Evolutionary conservation across 2,797 vertebrate genomes (phyloP).

Genomic region (Eulemur rubriventer): DNA sequence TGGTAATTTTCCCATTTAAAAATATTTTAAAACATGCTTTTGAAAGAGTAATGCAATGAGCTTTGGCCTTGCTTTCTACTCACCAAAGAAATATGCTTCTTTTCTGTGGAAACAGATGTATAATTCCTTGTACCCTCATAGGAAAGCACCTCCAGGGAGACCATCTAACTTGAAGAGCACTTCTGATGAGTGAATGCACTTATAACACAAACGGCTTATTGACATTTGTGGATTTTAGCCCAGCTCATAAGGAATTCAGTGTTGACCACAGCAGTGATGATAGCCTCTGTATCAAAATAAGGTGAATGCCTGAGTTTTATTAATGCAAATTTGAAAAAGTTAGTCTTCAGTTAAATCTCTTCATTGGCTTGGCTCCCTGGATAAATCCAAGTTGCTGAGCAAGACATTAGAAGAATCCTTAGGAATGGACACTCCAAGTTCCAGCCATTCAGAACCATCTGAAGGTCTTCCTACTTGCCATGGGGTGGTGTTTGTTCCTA

Average conservation of each 20-base stretch:
- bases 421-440: accelerated
- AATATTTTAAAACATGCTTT: neutral
- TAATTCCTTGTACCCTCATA: neutral
- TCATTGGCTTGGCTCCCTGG: neutral
- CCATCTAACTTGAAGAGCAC: neutral
- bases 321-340: neutral
- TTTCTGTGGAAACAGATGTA: neutral
- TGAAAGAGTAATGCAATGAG: neutral
- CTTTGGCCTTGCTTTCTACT: neutral
- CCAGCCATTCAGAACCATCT: neutral
- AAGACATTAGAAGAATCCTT: too few relatives aligned
- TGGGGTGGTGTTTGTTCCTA: neutral
- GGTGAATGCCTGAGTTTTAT: neutral
- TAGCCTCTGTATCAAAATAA: neutral
- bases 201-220: too few relatives aligned
- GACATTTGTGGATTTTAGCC: neutral
- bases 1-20: neutral
- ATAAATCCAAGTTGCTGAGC: neutral
- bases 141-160: neutral
- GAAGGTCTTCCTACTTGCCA: accelerated
- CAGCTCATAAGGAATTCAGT: neutral
- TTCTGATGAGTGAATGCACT: neutral
- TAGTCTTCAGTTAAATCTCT: neutral
- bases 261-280: neutral
- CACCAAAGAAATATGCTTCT: neutral